Conservation (phyloP, 2,888 invertebrate genomes). For the Tenthredo livida region DNA sequence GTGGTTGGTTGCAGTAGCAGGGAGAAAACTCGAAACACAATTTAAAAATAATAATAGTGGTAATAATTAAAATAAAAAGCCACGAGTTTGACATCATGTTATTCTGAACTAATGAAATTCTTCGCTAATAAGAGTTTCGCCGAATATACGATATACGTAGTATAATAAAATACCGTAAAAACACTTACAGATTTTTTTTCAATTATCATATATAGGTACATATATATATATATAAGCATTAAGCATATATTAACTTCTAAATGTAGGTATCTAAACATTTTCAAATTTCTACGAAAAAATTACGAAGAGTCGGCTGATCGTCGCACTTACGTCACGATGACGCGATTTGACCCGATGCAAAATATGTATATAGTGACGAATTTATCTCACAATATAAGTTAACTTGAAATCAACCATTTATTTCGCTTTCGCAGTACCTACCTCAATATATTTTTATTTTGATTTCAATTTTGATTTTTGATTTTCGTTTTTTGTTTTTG, state of each 20-base stretch:
- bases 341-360: not conserved
- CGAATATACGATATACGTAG: not conserved
- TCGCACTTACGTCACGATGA: constrained; percentile 11
- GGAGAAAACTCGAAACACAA: not conserved
- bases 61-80: not conserved
- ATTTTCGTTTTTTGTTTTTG: not conserved
- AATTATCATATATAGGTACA: not conserved
- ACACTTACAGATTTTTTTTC: not conserved
- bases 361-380: not conserved
- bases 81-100: not conserved
- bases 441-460: not conserved
- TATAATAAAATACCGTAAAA: not conserved
- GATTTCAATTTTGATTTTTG: not conserved
- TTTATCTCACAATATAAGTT: not conserved
- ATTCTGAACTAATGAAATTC: constrained; percentile 8
- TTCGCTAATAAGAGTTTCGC: not conserved
- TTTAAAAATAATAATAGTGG: not conserved
- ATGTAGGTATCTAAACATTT: not conserved
- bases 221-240: not conserved
- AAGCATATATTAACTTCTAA: not conserved
- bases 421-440: not conserved
- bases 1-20: not conserved
- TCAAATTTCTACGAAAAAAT: constrained; percentile 17
- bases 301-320: not conserved
- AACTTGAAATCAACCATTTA: not conserved